Percentiles rank a stretch among this genome's conserved stretches.
phyloP scores from a whole-genome alignment of 1,140 invertebrate species.

The Schmidtea mediterranea region DNA sequence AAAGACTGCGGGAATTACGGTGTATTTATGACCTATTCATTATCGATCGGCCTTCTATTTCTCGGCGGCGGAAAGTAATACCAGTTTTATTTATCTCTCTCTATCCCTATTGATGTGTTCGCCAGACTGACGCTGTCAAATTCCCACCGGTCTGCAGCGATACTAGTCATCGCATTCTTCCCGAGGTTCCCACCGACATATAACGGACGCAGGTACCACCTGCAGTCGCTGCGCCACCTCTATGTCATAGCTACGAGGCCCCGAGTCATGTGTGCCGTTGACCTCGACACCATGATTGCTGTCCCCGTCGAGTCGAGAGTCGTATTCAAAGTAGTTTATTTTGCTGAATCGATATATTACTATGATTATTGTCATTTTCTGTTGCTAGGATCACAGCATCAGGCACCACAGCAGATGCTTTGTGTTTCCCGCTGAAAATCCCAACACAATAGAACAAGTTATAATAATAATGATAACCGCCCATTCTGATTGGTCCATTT shows the following conservation, averaged over 20 bases:
- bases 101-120: slow-evolving; percentile 2
- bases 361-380: no score
- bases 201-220: slow-evolving; percentile 78
- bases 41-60: slow-evolving; percentile 66
- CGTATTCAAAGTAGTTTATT: no score
- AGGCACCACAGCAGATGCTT: no score
- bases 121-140: slow-evolving; percentile 51
- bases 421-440: no score
- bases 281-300: slow-evolving; percentile 37
- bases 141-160: slow-evolving; percentile 50
- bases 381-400: no score
- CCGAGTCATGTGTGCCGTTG: slow-evolving; percentile 51
- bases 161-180: slow-evolving; percentile 65
- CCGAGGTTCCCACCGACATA: slow-evolving; percentile 84
- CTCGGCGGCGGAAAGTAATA: slow-evolving; percentile 48
- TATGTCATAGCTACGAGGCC: slow-evolving; percentile 74
- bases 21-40: slow-evolving; percentile 68
- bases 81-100: background rate
- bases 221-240: slow-evolving; percentile 74
- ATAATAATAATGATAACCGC: no score
- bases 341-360: no score
- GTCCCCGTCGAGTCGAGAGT: slow-evolving; percentile 17
- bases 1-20: slow-evolving; percentile 46
- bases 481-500: no score
- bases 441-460: no score